Conservation (phyloP, 2,797 vertebrate species). For the Naso thynnoides region DNA sequence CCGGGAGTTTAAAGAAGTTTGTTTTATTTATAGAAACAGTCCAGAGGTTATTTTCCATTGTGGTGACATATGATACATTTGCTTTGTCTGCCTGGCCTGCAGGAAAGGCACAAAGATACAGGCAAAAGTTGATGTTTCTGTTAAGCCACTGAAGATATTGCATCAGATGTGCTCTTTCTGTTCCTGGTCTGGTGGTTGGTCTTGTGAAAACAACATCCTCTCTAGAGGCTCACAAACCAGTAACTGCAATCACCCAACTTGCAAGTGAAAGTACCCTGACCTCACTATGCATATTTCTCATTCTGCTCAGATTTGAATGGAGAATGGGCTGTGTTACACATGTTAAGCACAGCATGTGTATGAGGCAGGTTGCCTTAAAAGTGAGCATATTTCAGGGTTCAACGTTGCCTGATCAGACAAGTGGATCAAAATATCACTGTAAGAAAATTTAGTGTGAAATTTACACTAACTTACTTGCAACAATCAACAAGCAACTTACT, state of each 20-base stretch:
- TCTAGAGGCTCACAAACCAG: slow-evolving; percentile 54
- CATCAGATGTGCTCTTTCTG: slow-evolving; percentile 51
- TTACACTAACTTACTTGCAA: too few species aligned
- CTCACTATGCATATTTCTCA: slow-evolving; percentile 44
- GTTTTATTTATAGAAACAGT: slow-evolving; percentile 57
- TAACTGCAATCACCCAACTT: slow-evolving; percentile 49
- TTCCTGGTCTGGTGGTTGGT: slow-evolving; percentile 39
- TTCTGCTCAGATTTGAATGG: slow-evolving; percentile 34
- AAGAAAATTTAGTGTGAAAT: too few species aligned
- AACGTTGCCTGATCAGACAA: too few species aligned
- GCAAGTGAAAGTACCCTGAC: slow-evolving; percentile 53
- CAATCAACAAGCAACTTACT: too few species aligned
- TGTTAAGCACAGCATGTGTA: background rate
- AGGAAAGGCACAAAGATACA: slow-evolving; percentile 34
- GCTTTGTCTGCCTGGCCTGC: slow-evolving; percentile 58
- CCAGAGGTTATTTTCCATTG: slow-evolving; percentile 61
- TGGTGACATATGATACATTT: slow-evolving; percentile 44
- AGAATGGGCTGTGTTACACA: slow-evolving; percentile 3
- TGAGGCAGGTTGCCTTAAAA: slow-evolving; percentile 3
- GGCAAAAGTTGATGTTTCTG: slow-evolving; percentile 36
- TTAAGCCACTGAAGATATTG: slow-evolving; percentile 52
- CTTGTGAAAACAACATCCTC: slow-evolving; percentile 62
- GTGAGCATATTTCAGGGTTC: background rate
- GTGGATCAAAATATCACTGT: too few species aligned
- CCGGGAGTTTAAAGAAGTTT: slow-evolving; percentile 29